These are phyloP conservation scores for Diarsia mendica DNA, from an alignment of 2,888 invertebrate species.

Conservation along the genomic window DNA sequence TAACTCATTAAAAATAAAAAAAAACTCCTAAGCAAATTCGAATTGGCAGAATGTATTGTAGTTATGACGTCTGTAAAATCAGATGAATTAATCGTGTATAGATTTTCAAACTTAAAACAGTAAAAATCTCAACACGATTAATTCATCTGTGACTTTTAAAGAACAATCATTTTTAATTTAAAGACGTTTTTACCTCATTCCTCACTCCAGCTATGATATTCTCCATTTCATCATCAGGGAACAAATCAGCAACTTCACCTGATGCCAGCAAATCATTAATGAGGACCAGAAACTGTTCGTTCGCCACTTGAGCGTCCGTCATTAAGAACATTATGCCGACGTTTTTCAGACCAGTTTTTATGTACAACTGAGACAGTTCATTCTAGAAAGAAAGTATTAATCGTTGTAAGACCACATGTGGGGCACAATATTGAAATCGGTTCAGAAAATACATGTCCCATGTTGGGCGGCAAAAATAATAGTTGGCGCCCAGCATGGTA, in stretches of 20 bases:
- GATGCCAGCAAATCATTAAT: slow-evolving; percentile 99
- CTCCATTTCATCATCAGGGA: slow-evolving; percentile 98
- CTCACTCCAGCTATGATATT: slow-evolving; percentile 96
- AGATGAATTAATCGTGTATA: too few relatives aligned
- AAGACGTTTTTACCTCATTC: slow-evolving; percentile 92
- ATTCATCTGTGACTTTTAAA: too few relatives aligned
- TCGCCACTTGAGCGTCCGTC: slow-evolving; percentile 99
- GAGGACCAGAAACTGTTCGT: slow-evolving; percentile 98
- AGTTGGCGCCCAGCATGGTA: too few relatives aligned
- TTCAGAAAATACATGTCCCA: neutral
- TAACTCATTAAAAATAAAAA: too few relatives aligned
- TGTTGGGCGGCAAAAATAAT: neutral
- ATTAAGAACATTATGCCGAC: slow-evolving; percentile 98
- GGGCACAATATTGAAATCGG: neutral
- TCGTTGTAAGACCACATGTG: neutral
- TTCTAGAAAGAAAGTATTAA: slow-evolving; percentile 81
- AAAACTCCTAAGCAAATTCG: too few relatives aligned
- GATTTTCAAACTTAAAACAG: too few relatives aligned
- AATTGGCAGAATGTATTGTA: too few relatives aligned
- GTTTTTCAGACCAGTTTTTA: slow-evolving; percentile 98
- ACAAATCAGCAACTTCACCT: slow-evolving; percentile 98
- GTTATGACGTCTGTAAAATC: too few relatives aligned
- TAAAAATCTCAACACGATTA: too few relatives aligned
- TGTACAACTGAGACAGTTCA: slow-evolving; percentile 96
- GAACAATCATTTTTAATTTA: too few relatives aligned